Evolutionary conservation across 2,888 invertebrate species (phyloP), one percentile per base, ranked within the genome.

Genomic region (Orchesella flavescens): DNA sequence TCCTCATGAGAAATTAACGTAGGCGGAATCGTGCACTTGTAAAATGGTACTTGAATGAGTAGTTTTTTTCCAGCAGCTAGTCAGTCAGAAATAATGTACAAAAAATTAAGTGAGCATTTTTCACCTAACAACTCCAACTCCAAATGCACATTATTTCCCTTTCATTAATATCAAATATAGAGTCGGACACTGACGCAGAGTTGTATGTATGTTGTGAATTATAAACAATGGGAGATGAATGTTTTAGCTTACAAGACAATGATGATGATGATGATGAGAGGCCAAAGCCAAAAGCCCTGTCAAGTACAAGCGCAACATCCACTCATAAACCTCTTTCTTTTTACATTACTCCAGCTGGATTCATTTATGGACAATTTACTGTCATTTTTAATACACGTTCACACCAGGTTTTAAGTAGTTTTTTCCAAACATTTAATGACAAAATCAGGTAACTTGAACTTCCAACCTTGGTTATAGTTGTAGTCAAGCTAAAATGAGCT

Each of bases 321-420:
- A 34, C 34, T 34, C 53, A 53, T 53, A 53, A 53, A 13, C n/a
- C 10, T 53, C 53, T 53, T n/a, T 53, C 53, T 53, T 13, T 46
- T 13, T 53, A 23, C 43, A 59, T 23, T 63, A 74, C 63, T 63
- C 63, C 49, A 61, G n/a, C 1, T 1, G n/a, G 61, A 61, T 63
- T 75, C 65, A 65, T 75, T 75, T 17, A 17, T 43, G 44, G 53
- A 49, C 75, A 65, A 53, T 34, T 75, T 75, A 75, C 75, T 65
- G 75, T 75, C 75, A 75, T 65, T 75, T 75, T 75, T 75, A 75
- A 75, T 75, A 49, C 75, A 49, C 63, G 65, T 65, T 75, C 73
- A 46, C 73, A 74, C 44, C 73, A 74, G 44, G 73, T 23, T 23
- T 61, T 74, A 74, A 74, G 73, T 63, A 61, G 73, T 75, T 75